These are phyloP conservation scores for Noctua comes DNA, from an alignment of 2,888 invertebrate species.

Conservation along the genomic window DNA sequence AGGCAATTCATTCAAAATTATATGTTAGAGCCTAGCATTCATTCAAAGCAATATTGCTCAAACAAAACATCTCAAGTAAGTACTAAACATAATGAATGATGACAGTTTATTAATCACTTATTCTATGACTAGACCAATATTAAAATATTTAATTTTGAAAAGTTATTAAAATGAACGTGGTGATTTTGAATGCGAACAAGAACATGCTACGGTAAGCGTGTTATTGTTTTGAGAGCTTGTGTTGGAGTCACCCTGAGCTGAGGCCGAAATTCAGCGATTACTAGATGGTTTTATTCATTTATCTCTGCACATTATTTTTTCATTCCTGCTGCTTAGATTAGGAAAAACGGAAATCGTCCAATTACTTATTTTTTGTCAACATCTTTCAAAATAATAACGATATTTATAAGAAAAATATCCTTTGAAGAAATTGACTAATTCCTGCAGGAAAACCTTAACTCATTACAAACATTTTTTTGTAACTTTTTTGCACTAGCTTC, in stretches of 20 bases:
- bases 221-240: constrained; percentile 39
- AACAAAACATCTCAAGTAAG: constrained; percentile 35
- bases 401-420: background rate
- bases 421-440: background rate
- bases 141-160: constrained; percentile 48
- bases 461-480: background rate
- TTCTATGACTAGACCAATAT: constrained; percentile 66
- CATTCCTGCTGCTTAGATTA: background rate
- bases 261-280: constrained; percentile 1
- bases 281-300: background rate
- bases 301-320: too few species aligned
- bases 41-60: constrained; percentile 41
- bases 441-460: background rate
- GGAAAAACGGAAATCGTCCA: too few species aligned
- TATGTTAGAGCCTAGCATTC: constrained; percentile 40
- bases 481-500: constrained; percentile 1
- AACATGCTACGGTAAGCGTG: constrained; percentile 40
- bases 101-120: constrained; percentile 57
- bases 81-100: constrained; percentile 39
- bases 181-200: constrained; percentile 31
- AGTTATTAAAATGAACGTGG: constrained; percentile 18
- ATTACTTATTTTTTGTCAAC: background rate
- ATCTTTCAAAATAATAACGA: background rate
- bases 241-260: constrained; percentile 9
- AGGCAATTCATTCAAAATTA: constrained; percentile 35